A percentile compares a stretch with the other conserved stretches of the same genome.
Conservation (phyloP, 2,888 invertebrate species). For the Acrobasis suavella region DNA sequence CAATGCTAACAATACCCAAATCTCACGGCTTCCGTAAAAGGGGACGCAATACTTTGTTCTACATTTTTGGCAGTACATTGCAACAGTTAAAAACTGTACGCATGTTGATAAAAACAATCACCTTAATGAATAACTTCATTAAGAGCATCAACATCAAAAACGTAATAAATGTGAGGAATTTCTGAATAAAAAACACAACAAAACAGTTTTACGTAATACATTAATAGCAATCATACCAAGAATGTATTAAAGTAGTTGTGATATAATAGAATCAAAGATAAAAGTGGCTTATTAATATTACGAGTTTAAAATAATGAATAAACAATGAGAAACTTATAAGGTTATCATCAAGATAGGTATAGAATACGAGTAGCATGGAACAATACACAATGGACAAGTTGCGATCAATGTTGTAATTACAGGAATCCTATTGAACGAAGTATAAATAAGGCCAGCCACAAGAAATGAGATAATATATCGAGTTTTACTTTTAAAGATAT, state of each 20-base stretch:
- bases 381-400: slow-evolving; percentile 24
- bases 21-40: slow-evolving; percentile 46
- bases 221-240: slow-evolving; percentile 20
- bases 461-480: neutral
- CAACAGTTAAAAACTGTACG: slow-evolving; percentile 30
- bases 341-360: slow-evolving; percentile 44
- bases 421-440: neutral
- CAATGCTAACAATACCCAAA: slow-evolving; percentile 49
- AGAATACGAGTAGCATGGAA: slow-evolving; percentile 32
- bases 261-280: slow-evolving; percentile 36
- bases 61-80: slow-evolving; percentile 34
- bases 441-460: neutral
- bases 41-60: slow-evolving; percentile 40
- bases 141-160: slow-evolving; percentile 22
- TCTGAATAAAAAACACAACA: slow-evolving; percentile 30
- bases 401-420: neutral
- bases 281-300: slow-evolving; percentile 40
- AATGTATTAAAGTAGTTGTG: neutral
- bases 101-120: slow-evolving; percentile 25
- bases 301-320: slow-evolving; percentile 42
- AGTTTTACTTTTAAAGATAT: neutral
- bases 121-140: slow-evolving; percentile 27
- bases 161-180: slow-evolving; percentile 30
- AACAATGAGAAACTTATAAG: slow-evolving; percentile 52
- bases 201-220: slow-evolving; percentile 28